These are phyloP conservation scores for Pantherophis guttatus DNA, from an alignment of 2,113 vertebrate species.

Conservation along the genomic window DNA sequence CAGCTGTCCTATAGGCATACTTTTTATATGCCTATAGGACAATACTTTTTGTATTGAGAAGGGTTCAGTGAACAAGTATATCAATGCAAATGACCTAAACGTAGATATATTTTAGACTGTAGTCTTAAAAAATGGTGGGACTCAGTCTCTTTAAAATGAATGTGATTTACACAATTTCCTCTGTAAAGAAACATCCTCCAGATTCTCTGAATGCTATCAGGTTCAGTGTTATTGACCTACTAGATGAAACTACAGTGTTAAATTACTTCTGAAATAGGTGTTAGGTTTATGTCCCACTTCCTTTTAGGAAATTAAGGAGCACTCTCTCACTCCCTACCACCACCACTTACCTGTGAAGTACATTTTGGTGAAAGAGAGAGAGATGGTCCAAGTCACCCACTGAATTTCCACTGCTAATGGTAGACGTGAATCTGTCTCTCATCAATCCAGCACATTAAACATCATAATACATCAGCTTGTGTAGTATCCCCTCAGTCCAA, in stretches of 20 bases:
- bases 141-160: too few species aligned
- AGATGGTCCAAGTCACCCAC: not conserved
- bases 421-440: not conserved
- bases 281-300: not conserved
- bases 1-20: too few species aligned
- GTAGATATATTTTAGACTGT: too few species aligned
- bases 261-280: not conserved
- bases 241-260: not conserved
- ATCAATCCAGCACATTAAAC: not conserved
- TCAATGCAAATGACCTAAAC: too few species aligned
- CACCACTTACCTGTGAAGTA: not conserved
- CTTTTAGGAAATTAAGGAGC: not conserved
- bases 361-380: not conserved
- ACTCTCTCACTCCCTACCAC: not conserved
- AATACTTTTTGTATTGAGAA: too few species aligned
- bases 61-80: too few species aligned
- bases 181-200: not conserved
- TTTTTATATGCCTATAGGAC: too few species aligned
- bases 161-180: not conserved
- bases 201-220: not conserved
- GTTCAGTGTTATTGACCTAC: not conserved
- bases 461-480: not conserved
- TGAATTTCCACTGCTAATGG: not conserved
- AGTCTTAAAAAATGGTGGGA: too few species aligned
- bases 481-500: not conserved